Conservation (phyloP, 2,797 vertebrate genomes). For the Hephaestus fuliginosus region DNA sequence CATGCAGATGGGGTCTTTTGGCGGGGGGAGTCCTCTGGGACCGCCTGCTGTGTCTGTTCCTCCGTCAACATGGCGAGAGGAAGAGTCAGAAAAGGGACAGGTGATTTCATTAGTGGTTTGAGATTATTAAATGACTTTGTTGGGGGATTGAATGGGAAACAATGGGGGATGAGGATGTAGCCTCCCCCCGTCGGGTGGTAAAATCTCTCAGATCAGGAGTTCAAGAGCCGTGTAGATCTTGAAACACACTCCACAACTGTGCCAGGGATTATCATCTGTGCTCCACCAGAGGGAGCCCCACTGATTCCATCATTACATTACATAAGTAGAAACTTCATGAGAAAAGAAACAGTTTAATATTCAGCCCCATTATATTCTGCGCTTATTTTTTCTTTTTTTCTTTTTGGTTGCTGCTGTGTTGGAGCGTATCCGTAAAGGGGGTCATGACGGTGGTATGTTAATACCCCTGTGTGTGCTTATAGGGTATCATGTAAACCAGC, state of each 20-base stretch:
- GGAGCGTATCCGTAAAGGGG: neutral
- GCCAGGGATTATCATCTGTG: slow-evolving; percentile 6
- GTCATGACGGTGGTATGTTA: neutral
- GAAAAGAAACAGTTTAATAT: slow-evolving; percentile 7
- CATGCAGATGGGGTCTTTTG: slow-evolving; percentile 45
- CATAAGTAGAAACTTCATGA: slow-evolving; percentile 16
- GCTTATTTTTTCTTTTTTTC: neutral
- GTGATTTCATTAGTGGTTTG: neutral
- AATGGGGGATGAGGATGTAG: neutral
- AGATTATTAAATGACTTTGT: slow-evolving; percentile 7
- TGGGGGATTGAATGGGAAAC: neutral
- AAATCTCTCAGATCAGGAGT: slow-evolving; percentile 19
- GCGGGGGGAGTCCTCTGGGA: slow-evolving; percentile 7
- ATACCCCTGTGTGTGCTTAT: neutral
- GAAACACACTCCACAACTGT: slow-evolving; percentile 10
- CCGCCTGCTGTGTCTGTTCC: slow-evolving; percentile 14
- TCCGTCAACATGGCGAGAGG: slow-evolving; percentile 9
- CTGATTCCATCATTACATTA: slow-evolving; percentile 38
- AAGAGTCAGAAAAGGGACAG: slow-evolving; percentile 2
- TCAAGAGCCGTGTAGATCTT: slow-evolving; percentile 18
- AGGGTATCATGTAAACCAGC: neutral
- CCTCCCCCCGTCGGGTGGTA: slow-evolving; percentile 1
- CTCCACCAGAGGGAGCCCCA: slow-evolving; percentile 68
- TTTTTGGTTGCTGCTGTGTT: neutral
- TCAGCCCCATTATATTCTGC: neutral